Conservation (phyloP, 2,797 vertebrate genomes). For the Ctenochaetus hawaiiensis region DNA sequence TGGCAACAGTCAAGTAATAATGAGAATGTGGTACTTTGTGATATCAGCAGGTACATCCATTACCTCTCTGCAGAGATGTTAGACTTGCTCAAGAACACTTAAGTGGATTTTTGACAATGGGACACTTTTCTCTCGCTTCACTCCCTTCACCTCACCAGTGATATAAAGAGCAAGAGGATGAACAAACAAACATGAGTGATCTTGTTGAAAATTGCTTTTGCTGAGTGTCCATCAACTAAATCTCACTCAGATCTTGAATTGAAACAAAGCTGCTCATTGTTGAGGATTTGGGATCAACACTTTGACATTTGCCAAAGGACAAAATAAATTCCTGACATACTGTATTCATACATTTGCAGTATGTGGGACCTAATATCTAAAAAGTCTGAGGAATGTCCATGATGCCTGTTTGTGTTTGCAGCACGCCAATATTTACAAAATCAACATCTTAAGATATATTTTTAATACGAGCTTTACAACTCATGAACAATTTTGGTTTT, state of each 20-base stretch:
- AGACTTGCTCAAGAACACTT: constrained; percentile 1
- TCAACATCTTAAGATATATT: neutral
- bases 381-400: neutral
- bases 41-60: constrained; percentile 9
- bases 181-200: neutral
- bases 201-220: neutral
- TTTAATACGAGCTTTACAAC: neutral
- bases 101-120: neutral
- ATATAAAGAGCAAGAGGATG: constrained; percentile 30
- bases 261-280: neutral
- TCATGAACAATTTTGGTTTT: neutral
- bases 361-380: neutral
- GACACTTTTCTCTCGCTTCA: constrained; percentile 2
- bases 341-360: neutral
- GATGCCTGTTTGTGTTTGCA: constrained; percentile 26
- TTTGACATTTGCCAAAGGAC: neutral
- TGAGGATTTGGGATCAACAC: neutral
- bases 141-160: neutral
- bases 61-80: neutral
- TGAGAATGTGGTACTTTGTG: constrained; percentile 9
- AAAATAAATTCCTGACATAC: neutral
- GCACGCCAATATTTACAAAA: neutral
- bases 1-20: constrained; percentile 19
- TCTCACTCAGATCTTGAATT: neutral
- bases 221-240: neutral